Evolutionary conservation across 2,113 vertebrate species (phyloP).

Genomic region (Coracopsis vasa): DNA sequence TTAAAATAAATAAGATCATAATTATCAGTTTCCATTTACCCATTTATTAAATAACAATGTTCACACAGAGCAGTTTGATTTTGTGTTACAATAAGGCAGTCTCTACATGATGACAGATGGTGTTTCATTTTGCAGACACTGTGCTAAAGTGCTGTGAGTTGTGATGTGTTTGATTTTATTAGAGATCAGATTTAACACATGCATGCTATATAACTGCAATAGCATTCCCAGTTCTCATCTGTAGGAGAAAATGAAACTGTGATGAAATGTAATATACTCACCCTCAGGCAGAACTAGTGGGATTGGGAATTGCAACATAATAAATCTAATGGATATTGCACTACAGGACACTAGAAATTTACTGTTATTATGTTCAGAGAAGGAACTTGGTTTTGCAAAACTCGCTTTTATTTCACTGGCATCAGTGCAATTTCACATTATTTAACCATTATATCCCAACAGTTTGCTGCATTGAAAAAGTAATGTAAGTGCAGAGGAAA

Average conservation of each 20-base stretch:
- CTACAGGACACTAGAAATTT: constrained; percentile 85
- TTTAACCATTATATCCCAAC: constrained; percentile 88
- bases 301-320: constrained; percentile 97
- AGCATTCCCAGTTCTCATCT: constrained; percentile 97
- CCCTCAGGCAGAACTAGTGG: constrained; percentile 95
- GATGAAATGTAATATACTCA: constrained; percentile 99
- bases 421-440: constrained; percentile 86
- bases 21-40: constrained; percentile 83
- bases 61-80: constrained; percentile 80
- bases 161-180: constrained; percentile 99
- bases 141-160: constrained; percentile 92
- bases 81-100: constrained; percentile 90
- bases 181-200: constrained; percentile 98
- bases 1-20: constrained; percentile 85
- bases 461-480: constrained; percentile 72
- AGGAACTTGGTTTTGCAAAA: constrained; percentile 83
- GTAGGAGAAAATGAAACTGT: constrained; percentile 99
- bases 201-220: constrained; percentile 96
- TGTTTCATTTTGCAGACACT: constrained; percentile 90
- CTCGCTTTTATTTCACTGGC: constrained; percentile 87
- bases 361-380: constrained; percentile 87
- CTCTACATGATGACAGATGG: constrained; percentile 93
- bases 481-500: constrained; percentile 55
- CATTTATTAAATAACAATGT: constrained; percentile 83
- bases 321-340: constrained; percentile 99